Percentiles rank a stretch among this genome's conserved stretches.
These are phyloP conservation scores for Manduca sexta DNA, from an alignment of 1,140 invertebrate genomes.

Conservation along the genomic window DNA sequence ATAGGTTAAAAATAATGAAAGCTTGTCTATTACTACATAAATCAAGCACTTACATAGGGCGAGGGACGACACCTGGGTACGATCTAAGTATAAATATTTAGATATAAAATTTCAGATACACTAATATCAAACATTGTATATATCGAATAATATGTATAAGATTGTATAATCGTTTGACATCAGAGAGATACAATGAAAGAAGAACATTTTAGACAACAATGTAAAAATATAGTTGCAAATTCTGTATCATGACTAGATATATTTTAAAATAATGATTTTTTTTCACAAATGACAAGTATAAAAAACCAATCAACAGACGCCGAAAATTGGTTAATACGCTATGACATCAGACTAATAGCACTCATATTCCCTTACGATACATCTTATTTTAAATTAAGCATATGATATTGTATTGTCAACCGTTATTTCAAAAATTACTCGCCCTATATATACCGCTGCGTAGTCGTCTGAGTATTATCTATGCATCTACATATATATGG, in stretches of 20 bases:
- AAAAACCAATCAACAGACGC: constrained; percentile 12
- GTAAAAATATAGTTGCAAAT: constrained; percentile 34
- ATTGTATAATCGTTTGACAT: constrained; percentile 14
- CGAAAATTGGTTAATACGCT: constrained; percentile 1
- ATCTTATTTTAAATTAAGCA: constrained; percentile 23
- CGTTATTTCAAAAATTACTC: constrained; percentile 55
- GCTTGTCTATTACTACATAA: constrained; percentile 33
- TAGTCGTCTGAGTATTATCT: constrained; percentile 21
- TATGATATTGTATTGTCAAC: constrained; percentile 65
- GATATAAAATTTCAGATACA: constrained; percentile 15
- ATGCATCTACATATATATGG: constrained; percentile 6
- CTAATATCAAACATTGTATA: constrained; percentile 12
- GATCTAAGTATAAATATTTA: constrained; percentile 15
- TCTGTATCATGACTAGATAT: constrained; percentile 51
- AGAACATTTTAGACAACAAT: constrained; percentile 18
- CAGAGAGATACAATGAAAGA: constrained; percentile 10
- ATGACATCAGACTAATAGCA: constrained; percentile 24
- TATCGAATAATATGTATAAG: constrained; percentile 6
- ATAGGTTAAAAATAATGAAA: constrained; percentile 49
- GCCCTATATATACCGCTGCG: constrained; percentile 51
- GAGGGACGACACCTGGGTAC: constrained; percentile 38
- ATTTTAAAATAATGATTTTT: constrained; percentile 14
- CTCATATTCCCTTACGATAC: constrained; percentile 24
- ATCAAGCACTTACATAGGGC: constrained; percentile 57
- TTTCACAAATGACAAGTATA: constrained; percentile 6